Percentiles rank a stretch among this genome's conserved stretches.
Conservation (phyloP, 2,888 invertebrate genomes). For the Acheta domesticus region DNA sequence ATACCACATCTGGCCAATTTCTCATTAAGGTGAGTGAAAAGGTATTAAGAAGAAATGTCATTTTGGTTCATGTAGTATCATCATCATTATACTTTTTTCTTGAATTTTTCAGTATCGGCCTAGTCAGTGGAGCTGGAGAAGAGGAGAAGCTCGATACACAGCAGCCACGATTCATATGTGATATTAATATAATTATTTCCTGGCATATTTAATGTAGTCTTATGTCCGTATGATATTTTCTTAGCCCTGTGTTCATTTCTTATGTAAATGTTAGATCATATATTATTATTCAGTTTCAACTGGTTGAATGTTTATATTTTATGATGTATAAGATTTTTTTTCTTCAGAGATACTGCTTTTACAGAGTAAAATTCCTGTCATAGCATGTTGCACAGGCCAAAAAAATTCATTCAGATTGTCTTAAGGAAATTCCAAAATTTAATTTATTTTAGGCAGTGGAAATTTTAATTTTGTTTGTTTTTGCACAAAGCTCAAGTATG, state of each 20-base stretch:
- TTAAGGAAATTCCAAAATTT: too few species aligned
- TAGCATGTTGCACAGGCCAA: too few species aligned
- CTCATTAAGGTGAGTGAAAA: slow-evolving; percentile 78
- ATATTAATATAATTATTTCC: slow-evolving; percentile 40
- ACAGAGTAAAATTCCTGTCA: too few species aligned
- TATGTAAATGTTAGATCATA: not conserved
- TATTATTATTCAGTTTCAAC: too few species aligned
- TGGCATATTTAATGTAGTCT: not conserved
- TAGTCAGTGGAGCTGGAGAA: slow-evolving; percentile 87
- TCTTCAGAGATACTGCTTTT: too few species aligned
- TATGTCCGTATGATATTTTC: slow-evolving; percentile 20
- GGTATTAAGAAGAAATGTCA: not conserved
- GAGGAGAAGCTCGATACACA: slow-evolving; percentile 89
- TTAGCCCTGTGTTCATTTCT: slow-evolving; percentile 22
- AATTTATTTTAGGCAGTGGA: too few species aligned
- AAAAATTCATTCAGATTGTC: too few species aligned
- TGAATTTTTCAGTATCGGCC: slow-evolving; percentile 76
- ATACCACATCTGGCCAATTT: slow-evolving; percentile 91
- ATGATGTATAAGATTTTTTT: too few species aligned
- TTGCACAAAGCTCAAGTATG: too few species aligned
- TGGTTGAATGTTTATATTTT: too few species aligned
- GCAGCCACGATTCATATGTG: slow-evolving; percentile 94
- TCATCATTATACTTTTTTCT: not conserved
- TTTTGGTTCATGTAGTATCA: not conserved
- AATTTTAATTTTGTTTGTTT: too few species aligned